Base-by-base conservation (phyloP, 37 sponge, comb jelly and placozoan species). In the Amphimedon queenslandica region DNA sequence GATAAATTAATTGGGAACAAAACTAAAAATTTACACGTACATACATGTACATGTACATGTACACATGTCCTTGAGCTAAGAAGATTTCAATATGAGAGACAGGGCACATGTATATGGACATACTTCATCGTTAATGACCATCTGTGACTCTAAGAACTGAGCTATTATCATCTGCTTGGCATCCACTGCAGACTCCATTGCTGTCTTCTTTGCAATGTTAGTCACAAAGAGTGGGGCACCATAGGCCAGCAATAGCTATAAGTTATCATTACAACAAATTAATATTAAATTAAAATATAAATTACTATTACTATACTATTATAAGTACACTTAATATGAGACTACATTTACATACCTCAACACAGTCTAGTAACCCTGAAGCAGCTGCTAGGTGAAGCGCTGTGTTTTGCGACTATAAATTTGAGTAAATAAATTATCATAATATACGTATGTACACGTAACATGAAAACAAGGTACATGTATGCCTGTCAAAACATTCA, bases 371-470 rank as follows among this genome's bases (percentile, higher is more conserved):
- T 0, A 90, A 74, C 18, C 90, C 90, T 30, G 90, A 90, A 21
- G 72, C 78, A 38, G 86, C 85, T 63, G 90, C 90, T 42, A 84
- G 42, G 47, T 90, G 90, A 2, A 90, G 78, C 28, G 90, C 86
- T 43, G 90, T 90, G 72, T 90, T 90, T 29, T 65, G n/a, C 21
- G 74, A 36, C 90, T 90, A 58, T 8, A 30, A 27, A 2, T n/a
- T n/a, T n/a, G n/a, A n/a, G n/a, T n/a, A n/a, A n/a, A n/a, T n/a
- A n/a, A n/a, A n/a, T n/a, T n/a, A n/a, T n/a, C n/a, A n/a, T n/a
- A n/a, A n/a, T n/a, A n/a, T n/a, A n/a, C n/a, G n/a, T n/a, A n/a
- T n/a, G n/a, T n/a, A n/a, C n/a, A n/a, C n/a, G n/a, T n/a, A n/a
- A n/a, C n/a, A n/a, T n/a, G n/a, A n/a, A n/a, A n/a, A n/a, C n/a